Evolutionary conservation across 2,888 invertebrate genomes (phyloP).

Genomic region (Trichogramma evanescens): DNA sequence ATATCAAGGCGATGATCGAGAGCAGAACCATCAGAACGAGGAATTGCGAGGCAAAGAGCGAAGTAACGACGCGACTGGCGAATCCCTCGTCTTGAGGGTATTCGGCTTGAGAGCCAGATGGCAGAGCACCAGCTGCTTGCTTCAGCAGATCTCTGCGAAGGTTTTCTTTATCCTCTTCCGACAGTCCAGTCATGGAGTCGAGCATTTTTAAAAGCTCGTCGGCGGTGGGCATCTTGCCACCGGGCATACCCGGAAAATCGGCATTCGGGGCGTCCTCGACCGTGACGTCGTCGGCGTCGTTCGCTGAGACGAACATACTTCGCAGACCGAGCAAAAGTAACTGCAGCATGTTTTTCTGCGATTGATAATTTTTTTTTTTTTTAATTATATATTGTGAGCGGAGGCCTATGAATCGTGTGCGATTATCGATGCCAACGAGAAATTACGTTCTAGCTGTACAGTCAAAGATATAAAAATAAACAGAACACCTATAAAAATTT

Average conservation of each 20-base stretch:
- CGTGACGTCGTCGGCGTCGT: slow-evolving; percentile 10
- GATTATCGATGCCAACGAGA: too few species aligned
- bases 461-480: too few species aligned
- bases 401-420: too few species aligned
- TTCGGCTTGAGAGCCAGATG: not conserved
- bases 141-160: slow-evolving; percentile 49
- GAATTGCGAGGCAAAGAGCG: slow-evolving; percentile 33
- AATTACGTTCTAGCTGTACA: too few species aligned
- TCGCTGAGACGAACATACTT: slow-evolving; percentile 2
- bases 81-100: too few species aligned
- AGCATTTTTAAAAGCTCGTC: slow-evolving; percentile 56
- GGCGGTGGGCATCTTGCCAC: slow-evolving; percentile 49
- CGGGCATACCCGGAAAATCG: slow-evolving; percentile 2
- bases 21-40: slow-evolving; percentile 33
- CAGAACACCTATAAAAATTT: too few species aligned
- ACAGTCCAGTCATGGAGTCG: slow-evolving; percentile 52
- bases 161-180: slow-evolving; percentile 58
- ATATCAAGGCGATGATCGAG: slow-evolving; percentile 31
- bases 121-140: not conserved
- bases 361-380: too few species aligned
- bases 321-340: slow-evolving; percentile 7
- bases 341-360: slow-evolving; percentile 1
- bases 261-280: slow-evolving; percentile 5
- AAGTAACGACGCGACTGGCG: not conserved
- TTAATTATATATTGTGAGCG: too few species aligned